Conservation (phyloP, 2,113 vertebrate species). For the Myocastor coypus region DNA sequence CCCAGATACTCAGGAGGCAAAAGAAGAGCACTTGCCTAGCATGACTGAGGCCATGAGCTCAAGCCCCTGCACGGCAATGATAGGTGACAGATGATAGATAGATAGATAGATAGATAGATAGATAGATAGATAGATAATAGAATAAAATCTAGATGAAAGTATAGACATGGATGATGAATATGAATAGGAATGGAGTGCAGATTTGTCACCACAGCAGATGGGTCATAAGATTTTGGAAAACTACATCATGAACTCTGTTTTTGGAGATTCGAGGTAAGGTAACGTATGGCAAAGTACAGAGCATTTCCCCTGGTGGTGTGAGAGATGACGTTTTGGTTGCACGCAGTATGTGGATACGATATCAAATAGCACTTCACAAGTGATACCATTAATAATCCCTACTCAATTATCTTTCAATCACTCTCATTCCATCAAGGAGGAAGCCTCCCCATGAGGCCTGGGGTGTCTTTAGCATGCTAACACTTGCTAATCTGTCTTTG, state of each 20-base stretch:
- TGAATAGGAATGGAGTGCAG: neutral
- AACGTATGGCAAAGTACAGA: neutral
- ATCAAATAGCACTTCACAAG: neutral
- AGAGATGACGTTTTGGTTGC: neutral
- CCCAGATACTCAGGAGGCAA: neutral
- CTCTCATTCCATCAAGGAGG: neutral
- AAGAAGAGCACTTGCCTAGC: neutral
- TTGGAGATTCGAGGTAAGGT: neutral
- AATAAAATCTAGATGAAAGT: neutral
- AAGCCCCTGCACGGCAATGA: neutral
- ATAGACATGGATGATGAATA: no score
- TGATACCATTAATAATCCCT: neutral
- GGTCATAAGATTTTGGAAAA: neutral
- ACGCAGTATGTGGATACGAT: fast-evolving
- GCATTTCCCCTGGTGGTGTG: neutral
- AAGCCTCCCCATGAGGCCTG: neutral
- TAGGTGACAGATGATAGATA: neutral
- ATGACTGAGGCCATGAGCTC: neutral
- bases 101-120: neutral
- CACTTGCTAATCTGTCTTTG: neutral
- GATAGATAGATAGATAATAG: neutral
- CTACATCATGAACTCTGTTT: neutral
- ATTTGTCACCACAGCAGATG: neutral
- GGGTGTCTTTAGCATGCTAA: neutral
- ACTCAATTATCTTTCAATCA: neutral